Evolutionary conservation across 2,888 invertebrate species (phyloP).

Genomic region (Sympetrum striolatum): DNA sequence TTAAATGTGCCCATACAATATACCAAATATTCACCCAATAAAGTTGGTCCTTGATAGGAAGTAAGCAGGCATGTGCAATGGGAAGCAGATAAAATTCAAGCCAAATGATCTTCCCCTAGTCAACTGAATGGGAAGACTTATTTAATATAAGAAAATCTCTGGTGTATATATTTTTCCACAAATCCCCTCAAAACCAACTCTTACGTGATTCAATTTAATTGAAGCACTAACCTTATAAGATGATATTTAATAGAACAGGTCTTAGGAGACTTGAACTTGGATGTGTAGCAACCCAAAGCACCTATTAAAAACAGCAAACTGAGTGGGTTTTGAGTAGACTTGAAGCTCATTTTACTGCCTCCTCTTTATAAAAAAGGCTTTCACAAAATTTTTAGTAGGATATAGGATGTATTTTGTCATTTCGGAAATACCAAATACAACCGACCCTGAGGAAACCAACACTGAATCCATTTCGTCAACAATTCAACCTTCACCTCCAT

Average conservation of each 20-base stretch:
- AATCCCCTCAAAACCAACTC: neutral
- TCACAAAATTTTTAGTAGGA: neutral
- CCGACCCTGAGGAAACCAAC: neutral
- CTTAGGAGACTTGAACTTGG: neutral
- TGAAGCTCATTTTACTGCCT: slow-evolving; percentile 4
- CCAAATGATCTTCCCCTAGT: neutral
- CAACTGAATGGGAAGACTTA: neutral
- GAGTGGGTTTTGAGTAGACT: neutral
- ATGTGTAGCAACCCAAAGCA: slow-evolving; percentile 7
- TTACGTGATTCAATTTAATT: neutral
- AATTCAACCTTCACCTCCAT: neutral
- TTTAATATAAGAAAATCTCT: neutral
- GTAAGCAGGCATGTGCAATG: slow-evolving; percentile 13
- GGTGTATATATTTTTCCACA: neutral
- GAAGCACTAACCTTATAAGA: neutral
- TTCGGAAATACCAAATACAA: slow-evolving; percentile 12
- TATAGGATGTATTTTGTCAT: neutral
- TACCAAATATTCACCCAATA: neutral
- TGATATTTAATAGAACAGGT: neutral
- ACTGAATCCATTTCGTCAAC: neutral
- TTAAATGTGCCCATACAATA: neutral
- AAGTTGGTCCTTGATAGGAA: slow-evolving; percentile 18
- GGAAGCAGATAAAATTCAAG: slow-evolving; percentile 20
- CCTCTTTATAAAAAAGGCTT: neutral
- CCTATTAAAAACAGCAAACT: slow-evolving; percentile 5